Percentiles rank a stretch among this genome's conserved stretches.
These are phyloP conservation scores for Notodonta dromedarius DNA, from an alignment of 2,888 invertebrate genomes.

Conservation along the genomic window DNA sequence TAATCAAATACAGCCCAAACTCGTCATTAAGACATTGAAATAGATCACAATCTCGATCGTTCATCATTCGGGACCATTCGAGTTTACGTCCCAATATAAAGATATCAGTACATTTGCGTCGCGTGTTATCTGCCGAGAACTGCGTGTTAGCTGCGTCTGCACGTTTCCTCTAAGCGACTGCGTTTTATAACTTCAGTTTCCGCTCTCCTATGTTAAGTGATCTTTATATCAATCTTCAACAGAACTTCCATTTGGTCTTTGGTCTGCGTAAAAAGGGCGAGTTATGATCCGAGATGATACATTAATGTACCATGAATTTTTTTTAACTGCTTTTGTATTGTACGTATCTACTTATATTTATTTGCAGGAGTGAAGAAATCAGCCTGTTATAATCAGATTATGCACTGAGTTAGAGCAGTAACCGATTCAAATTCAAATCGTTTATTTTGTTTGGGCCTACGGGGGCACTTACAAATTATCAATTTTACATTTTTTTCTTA, in stretches of 20 bases:
- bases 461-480: too few species aligned
- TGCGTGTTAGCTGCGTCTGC: constrained; percentile 69
- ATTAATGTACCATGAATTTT: neutral
- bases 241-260: neutral
- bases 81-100: constrained; percentile 46
- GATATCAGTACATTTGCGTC: constrained; percentile 66
- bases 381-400: too few species aligned
- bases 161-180: constrained; percentile 64
- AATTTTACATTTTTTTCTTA: too few species aligned
- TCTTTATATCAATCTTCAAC: constrained; percentile 29
- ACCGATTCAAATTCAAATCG: too few species aligned
- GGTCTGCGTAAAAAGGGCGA: neutral
- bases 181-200: constrained; percentile 67
- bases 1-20: neutral
- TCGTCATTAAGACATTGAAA: neutral
- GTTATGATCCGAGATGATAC: neutral
- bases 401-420: too few species aligned
- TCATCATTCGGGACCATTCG: constrained; percentile 19
- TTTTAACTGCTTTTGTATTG: too few species aligned
- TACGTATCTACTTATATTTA: too few species aligned
- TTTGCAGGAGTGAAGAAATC: too few species aligned
- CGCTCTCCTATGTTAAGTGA: constrained; percentile 47
- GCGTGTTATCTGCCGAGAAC: constrained; percentile 74
- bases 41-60: constrained; percentile 16
- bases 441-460: too few species aligned